Base-by-base conservation (phyloP, 1,140 invertebrate genomes). In the Lerema accius region DNA sequence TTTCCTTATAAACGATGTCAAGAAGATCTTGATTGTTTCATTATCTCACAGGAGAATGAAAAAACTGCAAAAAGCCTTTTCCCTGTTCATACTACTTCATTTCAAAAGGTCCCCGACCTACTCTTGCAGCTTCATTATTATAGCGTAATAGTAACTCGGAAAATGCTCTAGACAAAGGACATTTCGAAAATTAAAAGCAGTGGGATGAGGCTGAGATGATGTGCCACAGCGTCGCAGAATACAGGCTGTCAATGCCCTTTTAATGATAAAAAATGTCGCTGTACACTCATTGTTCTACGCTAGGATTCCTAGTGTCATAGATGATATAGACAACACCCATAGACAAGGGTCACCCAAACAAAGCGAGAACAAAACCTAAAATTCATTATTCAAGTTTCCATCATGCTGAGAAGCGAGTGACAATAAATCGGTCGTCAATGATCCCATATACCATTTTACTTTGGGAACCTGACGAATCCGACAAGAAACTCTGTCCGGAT, bases 61-160 rank as follows among this genome's bases (percentile, higher is more conserved):
- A 63, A 63, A 56, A 28, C 43, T 43, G 17, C 39, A 51, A 43
- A 64, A 32, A 23, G 53, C 50, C 42, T n/a, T 46, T 64, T 64
- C 19, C 5, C 19, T 3, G 19, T 23, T 23, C 53, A 49, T 64
- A 56, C 6, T 37, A 35, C 40, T 53, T 37, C 32, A 56, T 53
- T 53, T 40, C 50, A 63, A 63, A 63, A 63, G 62, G 40, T 42
- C 45, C 50, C 45, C 51, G 62, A 64, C 62, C 62, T 64, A 64
- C 45, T 64, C 62, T 64, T 7, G 26, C 61, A 19, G 56, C n/a
- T 55, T 63, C 62, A 64, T 64, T 64, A 55, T 56, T 55, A 55
- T 55, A 55, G 51, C 51, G 51, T 55, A 55, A 55, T 55, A 64
- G 62, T 56, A 49, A 56, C 51, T 28, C 51, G 40, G 42, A 64